Evolutionary conservation across 2,797 vertebrate genomes (phyloP), one percentile per base, ranked within the genome.

Genomic region (Catharus ustulatus): DNA sequence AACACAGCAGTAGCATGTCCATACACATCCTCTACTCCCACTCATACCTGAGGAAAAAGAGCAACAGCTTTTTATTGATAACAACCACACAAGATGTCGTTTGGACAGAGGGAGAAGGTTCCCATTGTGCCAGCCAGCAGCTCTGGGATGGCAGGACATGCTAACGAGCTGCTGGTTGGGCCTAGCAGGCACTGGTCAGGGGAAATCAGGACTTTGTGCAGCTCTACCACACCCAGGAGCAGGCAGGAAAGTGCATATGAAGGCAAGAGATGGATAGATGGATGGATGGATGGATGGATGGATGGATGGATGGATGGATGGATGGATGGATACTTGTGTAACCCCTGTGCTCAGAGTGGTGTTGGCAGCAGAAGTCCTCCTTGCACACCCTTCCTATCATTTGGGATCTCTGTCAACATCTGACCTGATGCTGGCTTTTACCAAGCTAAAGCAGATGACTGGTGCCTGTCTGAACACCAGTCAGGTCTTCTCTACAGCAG

Each of bases 191-290:
- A n/a, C 15, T 13, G 12, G 58, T 11, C 2, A 4, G 42, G 14
- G 27, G 55, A 61, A 32, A 43, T 4, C 12, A 52, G 13, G 20
- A 23, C 6, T 78, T 57, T 32, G 42, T 32, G 11, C 42, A 67
- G 43, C 36, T 24, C 6, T 14, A 21, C 26, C n/a, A 62, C 42
- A 61, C 13, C 3, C 1, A 0, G 21, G 30, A 93, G 21, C 0
- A 1, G 51, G 21, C 36, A 69, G n/a, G 18, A 59, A 67, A 18
- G 4, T 13, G 23, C 2, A 5, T 14, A 51, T 1, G 1, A 84
- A 69, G 52, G 62, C 17, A 68, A 57, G 45, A 64, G 11, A 52
- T 3, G 15, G 24, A 26, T 4, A 2, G 46, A 48, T 0, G 0
- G n/a, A 45, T 4, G 20, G 26, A 17, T 3, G 13, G 22, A 23